phyloP scores from a whole-genome alignment of 2,888 invertebrate genomes.

The Netelia inedita region DNA sequence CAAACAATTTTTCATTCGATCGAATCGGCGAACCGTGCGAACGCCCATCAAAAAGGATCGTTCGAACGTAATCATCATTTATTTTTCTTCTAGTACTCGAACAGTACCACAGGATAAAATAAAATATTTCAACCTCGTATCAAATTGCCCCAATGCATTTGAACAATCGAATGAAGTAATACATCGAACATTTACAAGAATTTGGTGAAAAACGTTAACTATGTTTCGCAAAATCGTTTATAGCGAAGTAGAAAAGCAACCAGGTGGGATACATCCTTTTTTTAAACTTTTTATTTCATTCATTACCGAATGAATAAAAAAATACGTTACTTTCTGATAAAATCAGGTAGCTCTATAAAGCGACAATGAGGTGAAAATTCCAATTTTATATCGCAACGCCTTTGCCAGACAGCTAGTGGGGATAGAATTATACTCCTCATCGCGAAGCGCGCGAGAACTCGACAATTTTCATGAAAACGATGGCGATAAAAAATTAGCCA shows the following conservation, averaged over 20 bases:
- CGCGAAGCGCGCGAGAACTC: constrained; percentile 22
- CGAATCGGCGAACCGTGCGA: constrained; percentile 6
- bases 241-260: background rate
- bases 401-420: constrained; percentile 44
- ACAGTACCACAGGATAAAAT: background rate
- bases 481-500: constrained; percentile 68
- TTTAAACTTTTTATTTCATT: no score
- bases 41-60: constrained; percentile 4
- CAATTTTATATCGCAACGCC: constrained; percentile 50
- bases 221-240: background rate
- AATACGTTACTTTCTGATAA: background rate
- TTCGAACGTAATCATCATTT: constrained; percentile 17
- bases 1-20: constrained; percentile 48
- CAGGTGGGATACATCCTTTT: background rate
- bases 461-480: constrained; percentile 53
- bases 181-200: background rate
- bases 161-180: background rate
- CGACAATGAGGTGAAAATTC: constrained; percentile 24
- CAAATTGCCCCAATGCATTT: constrained; percentile 13
- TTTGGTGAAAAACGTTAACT: background rate
- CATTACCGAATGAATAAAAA: background rate
- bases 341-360: constrained; percentile 15
- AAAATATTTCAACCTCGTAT: background rate
- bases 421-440: constrained; percentile 34
- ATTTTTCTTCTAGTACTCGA: constrained; percentile 9